Evolutionary conservation across 2,888 invertebrate genomes (phyloP), one percentile per base, ranked within the genome.

Genomic region (Drosophila lacicola): DNA sequence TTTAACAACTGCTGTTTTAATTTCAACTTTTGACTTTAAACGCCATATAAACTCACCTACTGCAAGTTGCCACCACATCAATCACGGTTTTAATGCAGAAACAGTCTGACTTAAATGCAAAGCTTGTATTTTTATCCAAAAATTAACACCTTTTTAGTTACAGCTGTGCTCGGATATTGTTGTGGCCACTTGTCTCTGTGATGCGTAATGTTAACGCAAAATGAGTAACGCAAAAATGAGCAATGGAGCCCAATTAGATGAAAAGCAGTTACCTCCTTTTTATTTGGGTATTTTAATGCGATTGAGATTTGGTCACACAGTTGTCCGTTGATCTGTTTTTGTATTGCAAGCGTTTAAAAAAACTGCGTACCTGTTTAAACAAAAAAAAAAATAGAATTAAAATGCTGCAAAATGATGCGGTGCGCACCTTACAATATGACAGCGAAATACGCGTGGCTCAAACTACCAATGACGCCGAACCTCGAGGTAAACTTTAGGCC

Each of bases 321-420:
- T 50, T 62, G 21, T 46, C 72, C 72, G 75, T 75, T 75, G 42
- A 44, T 53, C 62, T 50, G 37, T 50, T 63, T 53, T 53, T 41
- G 49, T 39, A 17, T 36, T 50, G 56, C 46, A 17, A 60, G 19
- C 11, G 42, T 66, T 77, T 71, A 3, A 66, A 58, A 60, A 70
- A 46, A 55, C 42, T 55, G 19, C 19, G 21, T 19, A 5, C 2
- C n/a, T 39, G 14, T 2, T 13, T 8, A 13, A 49, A 14, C 29
- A 47, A 55, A 21, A 17, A 55, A 21, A 17, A 8, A 14, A 11
- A 36, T 41, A 17, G 11, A 13, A n/a, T 9, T 39, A 76, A 71
- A 76, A 92, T 92, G 92, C 80, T 92, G 45, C 91, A 92, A 88
- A 90, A 90, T 71, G 87, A 92, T 81, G 86, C 92, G 9, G 91